phyloP scores from a whole-genome alignment of 92 coral and sea anemone genomes.

The Porites divaricata region DNA sequence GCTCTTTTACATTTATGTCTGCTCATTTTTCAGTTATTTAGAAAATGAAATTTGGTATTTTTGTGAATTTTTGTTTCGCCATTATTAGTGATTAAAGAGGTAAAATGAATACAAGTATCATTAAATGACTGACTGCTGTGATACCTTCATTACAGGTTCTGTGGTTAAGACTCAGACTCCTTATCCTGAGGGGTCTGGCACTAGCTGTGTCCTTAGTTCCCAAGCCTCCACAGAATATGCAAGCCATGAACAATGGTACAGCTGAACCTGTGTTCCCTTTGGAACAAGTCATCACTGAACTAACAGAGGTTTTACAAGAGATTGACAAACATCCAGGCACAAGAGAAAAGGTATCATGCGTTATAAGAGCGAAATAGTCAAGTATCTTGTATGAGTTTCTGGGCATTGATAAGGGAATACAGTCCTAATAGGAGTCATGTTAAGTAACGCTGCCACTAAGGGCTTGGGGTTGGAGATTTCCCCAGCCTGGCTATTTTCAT shows the following conservation, averaged over 20 bases:
- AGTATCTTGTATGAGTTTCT: no score
- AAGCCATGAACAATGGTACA: slow-evolving; percentile 51
- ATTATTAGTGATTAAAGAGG: no score
- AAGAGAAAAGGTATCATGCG: slow-evolving; percentile 47
- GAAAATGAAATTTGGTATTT: no score
- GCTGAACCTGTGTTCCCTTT: slow-evolving; percentile 45
- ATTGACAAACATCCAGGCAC: slow-evolving; percentile 67
- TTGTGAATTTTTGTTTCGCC: no score
- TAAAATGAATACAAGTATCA: neutral
- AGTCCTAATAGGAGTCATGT: no score
- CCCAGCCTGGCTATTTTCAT: no score
- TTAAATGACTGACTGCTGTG: neutral
- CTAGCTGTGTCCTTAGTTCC: slow-evolving; percentile 72
- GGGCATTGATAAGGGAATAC: no score
- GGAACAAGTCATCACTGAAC: slow-evolving; percentile 55
- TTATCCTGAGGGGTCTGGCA: slow-evolving; percentile 76
- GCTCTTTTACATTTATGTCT: no score
- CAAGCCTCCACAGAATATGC: slow-evolving; percentile 56
- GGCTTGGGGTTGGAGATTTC: no score
- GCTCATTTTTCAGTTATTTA: no score
- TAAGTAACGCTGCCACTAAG: no score
- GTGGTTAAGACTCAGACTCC: slow-evolving; percentile 85
- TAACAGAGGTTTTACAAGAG: slow-evolving; percentile 59
- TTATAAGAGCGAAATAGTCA: no score
- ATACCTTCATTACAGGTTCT: slow-evolving; percentile 55